Evolutionary conservation across 2,888 invertebrate genomes (phyloP).

Genomic region (Meandrusa payeni): DNA sequence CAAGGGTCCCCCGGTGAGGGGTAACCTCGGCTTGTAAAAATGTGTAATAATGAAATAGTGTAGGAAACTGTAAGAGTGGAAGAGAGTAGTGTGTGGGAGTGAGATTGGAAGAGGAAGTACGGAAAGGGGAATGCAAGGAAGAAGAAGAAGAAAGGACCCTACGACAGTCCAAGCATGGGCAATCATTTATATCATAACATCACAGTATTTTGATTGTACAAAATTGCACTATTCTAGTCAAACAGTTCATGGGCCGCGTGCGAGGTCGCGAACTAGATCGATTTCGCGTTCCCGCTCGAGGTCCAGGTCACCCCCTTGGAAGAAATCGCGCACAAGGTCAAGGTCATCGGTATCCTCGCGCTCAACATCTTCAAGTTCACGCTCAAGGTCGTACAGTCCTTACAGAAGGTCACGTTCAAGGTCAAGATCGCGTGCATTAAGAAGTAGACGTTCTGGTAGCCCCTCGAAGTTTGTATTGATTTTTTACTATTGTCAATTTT

Average conservation of each 20-base stretch:
- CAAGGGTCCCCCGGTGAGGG: too few species aligned
- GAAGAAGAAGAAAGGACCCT: too few species aligned
- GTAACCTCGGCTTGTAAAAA: too few species aligned
- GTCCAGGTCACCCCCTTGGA: constrained; percentile 49
- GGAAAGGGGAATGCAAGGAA: too few species aligned
- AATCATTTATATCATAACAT: too few species aligned
- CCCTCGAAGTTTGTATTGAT: constrained; percentile 60
- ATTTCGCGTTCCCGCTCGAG: constrained; percentile 38
- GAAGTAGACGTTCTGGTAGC: constrained; percentile 53
- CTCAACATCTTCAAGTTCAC: constrained; percentile 39
- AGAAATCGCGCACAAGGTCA: constrained; percentile 40
- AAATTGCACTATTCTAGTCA: too few species aligned
- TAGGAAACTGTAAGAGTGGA: too few species aligned
- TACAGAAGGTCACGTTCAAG: constrained; percentile 50
- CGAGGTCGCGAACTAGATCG: constrained; percentile 36
- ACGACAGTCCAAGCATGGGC: too few species aligned
- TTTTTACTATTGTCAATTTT: neutral
- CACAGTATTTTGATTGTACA: too few species aligned
- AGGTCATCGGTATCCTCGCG: constrained; percentile 38
- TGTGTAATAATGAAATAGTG: too few species aligned
- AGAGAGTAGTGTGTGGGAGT: too few species aligned
- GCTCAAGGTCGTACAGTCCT: constrained; percentile 53
- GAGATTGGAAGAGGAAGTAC: too few species aligned
- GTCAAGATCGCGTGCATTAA: constrained; percentile 46
- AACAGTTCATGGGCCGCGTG: constrained; percentile 46